A percentile compares a stretch with the other conserved stretches of the same genome.
phyloP scores from a whole-genome alignment of 2,113 vertebrate genomes.

The Euleptes europaea region DNA sequence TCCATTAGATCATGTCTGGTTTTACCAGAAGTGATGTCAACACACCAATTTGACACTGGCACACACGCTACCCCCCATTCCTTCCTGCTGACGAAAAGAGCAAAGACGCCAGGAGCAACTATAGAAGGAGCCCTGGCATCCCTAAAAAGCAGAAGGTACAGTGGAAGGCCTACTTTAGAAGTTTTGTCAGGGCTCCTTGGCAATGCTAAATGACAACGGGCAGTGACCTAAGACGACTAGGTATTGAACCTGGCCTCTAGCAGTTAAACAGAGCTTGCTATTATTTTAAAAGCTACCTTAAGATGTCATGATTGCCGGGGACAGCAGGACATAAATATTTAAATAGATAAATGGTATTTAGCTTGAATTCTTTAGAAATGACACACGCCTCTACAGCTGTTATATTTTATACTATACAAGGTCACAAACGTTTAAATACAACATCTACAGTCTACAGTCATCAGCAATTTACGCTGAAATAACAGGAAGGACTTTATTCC shows the following conservation, averaged over 20 bases:
- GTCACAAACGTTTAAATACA: not conserved
- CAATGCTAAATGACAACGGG: not conserved
- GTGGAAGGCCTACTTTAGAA: not conserved
- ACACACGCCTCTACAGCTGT: not conserved
- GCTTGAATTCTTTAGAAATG: not conserved
- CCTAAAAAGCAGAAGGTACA: not conserved
- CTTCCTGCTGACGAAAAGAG: too few relatives aligned
- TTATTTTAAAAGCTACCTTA: too few relatives aligned
- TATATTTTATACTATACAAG: not conserved
- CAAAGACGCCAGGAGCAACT: too few relatives aligned
- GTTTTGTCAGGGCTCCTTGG: not conserved
- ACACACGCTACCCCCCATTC: too few relatives aligned
- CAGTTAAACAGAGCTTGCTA: conserved; percentile 39
- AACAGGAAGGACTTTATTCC: not conserved
- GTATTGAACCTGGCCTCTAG: conserved; percentile 3
- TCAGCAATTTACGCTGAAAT: not conserved
- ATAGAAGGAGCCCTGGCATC: too few relatives aligned
- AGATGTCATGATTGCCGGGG: too few relatives aligned
- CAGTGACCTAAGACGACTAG: not conserved
- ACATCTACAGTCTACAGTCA: not conserved
- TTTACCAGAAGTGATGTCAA: too few relatives aligned
- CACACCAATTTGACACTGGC: too few relatives aligned
- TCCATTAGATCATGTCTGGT: too few relatives aligned
- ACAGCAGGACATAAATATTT: too few relatives aligned
- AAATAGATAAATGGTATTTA: not conserved